Conservation (phyloP, 2,113 vertebrate species). For the Oceanites oceanicus region DNA sequence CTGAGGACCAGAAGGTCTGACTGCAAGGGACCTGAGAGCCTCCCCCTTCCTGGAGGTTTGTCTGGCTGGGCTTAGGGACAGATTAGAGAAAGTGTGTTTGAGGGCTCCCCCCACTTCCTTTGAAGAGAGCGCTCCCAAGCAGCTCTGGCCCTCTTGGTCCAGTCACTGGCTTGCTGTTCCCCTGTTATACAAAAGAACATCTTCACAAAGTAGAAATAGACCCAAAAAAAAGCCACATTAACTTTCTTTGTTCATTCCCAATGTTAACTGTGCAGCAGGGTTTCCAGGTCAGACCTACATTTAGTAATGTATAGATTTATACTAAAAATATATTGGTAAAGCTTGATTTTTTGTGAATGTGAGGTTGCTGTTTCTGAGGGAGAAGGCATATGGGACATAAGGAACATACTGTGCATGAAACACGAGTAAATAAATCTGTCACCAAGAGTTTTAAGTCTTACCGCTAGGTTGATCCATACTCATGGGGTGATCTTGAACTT, state of each 20-base stretch:
- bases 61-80: not conserved
- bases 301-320: not conserved
- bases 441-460: not conserved
- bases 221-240: not conserved
- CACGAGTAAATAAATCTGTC: constrained; percentile 34
- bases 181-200: not conserved
- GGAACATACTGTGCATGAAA: constrained; percentile 21
- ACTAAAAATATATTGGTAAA: not conserved
- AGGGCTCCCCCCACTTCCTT: not conserved
- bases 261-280: not conserved
- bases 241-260: not conserved
- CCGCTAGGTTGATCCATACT: not conserved
- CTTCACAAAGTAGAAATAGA: not conserved
- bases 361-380: not conserved
- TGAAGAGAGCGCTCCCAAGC: not conserved
- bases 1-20: not conserved
- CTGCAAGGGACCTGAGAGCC: not conserved
- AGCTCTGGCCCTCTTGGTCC: not conserved
- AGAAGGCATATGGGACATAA: constrained; percentile 1
- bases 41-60: not conserved
- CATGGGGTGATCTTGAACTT: not conserved
- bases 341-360: not conserved
- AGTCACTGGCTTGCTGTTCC: not conserved
- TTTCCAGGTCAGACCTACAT: not conserved
- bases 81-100: not conserved